Evolutionary conservation across 2,113 vertebrate genomes (phyloP), one percentile per base, ranked within the genome.

Genomic region (Gadus chalcogrammus): DNA sequence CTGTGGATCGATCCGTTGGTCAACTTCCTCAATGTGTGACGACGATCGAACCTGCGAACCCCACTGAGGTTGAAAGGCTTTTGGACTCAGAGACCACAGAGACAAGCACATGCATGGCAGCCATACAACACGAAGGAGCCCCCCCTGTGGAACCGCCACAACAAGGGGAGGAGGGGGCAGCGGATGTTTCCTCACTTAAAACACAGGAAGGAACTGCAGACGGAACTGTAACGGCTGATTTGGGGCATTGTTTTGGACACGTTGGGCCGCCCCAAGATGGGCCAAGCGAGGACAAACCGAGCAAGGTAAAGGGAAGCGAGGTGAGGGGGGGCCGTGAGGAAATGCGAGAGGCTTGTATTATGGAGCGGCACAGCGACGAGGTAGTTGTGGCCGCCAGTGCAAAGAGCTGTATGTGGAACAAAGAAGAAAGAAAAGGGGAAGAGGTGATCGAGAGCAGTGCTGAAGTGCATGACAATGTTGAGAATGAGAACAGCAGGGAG

Each of bases 151-250:
- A 22, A 27, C 20, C 1, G 17, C n/a, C 31, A 9, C 38, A 68
- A 12, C 27, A 53, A 7, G 38, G 24, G 24, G 35, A 22, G 65
- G 48, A 55, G 48, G 20, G n/a, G 24, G 42, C 8, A 48, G 42
- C 60, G 58, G 73, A 82, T 78, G 66, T 72, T 63, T 62, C 70
- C 55, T 62, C 59, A 15, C 67, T 67, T 72, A 24, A 70, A 35
- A 63, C 42, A 70, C 9, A 1, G 76, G 80, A 84, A 79, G 80
- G 80, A 82, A 78, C 58, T 15, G 2, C 68, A 8, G 74, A 65
- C 65, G 65, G 65, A 35, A 64, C 69, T 58, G 38, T 0, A 0
- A 28, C 56, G 62, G 79, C 28, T 62, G 16, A 27, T 64, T 61
- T 63, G 11, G 70, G 59, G 58, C 72, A 81, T 78, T 81, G 78